Percentiles rank a stretch among this genome's conserved stretches.
phyloP scores from a whole-genome alignment of 2,888 invertebrate species.

The Reticulitermes lucifugus region DNA sequence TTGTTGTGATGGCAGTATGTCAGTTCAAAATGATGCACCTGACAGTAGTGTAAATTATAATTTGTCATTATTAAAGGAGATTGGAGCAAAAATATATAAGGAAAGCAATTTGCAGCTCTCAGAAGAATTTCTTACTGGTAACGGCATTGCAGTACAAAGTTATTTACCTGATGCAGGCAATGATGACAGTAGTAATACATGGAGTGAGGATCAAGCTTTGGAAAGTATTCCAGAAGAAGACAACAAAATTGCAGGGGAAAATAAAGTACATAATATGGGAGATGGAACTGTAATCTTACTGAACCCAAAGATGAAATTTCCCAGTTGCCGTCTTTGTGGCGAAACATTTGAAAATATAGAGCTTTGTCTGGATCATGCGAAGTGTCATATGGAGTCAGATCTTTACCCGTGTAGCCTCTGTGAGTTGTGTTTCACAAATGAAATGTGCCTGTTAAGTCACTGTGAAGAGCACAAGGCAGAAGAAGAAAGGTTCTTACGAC shows the following conservation, averaged over 20 bases:
- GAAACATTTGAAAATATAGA: conserved; percentile 48
- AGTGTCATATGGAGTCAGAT: conserved; percentile 43
- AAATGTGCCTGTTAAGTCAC: conserved; percentile 46
- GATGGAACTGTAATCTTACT: not conserved
- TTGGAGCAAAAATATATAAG: conserved; percentile 11
- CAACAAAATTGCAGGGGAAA: not conserved
- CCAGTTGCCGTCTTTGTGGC: conserved; percentile 47
- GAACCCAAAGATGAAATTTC: not conserved
- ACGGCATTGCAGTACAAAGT: not conserved
- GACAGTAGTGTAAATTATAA: not conserved
- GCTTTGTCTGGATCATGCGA: conserved; percentile 46
- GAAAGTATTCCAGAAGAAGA: not conserved
- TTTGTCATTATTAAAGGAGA: conserved; percentile 17
- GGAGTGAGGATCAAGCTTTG: not conserved
- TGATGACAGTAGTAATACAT: conserved; percentile 22
- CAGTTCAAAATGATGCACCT: not conserved
- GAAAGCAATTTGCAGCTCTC: not conserved
- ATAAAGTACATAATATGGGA: not conserved
- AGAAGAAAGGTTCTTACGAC: not conserved
- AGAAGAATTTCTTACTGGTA: not conserved
- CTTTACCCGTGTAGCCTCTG: conserved; percentile 51
- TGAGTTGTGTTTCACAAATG: conserved; percentile 44
- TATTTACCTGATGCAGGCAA: not conserved
- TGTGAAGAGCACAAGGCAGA: conserved; percentile 45
- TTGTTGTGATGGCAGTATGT: conserved; percentile 49